Evolutionary conservation across 2,113 vertebrate genomes (phyloP).

Genomic region (Myanophis thanlyinensis): DNA sequence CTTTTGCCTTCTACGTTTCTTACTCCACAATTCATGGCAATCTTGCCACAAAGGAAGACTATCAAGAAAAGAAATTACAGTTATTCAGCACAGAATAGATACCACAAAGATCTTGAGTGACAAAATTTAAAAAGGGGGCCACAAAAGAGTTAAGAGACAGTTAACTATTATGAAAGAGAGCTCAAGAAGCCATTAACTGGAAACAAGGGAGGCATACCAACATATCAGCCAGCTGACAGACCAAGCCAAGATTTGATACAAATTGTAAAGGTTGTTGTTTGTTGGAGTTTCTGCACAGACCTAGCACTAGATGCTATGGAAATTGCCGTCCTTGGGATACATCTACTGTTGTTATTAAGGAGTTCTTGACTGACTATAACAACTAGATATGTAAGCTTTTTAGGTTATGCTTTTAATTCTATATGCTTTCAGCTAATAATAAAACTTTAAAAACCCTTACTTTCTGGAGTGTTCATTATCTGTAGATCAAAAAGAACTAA

Average conservation of each 20-base stretch:
- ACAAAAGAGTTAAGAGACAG: neutral
- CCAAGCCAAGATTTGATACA: neutral
- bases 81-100: neutral
- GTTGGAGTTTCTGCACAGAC: neutral
- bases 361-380: neutral
- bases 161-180: neutral
- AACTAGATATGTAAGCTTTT: neutral
- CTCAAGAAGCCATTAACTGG: neutral
- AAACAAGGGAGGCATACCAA: neutral
- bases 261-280: neutral
- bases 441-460: neutral
- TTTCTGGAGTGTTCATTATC: neutral
- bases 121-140: neutral
- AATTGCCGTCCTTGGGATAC: neutral
- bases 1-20: slow-evolving; percentile 96
- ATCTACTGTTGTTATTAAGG: neutral
- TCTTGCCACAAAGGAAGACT: slow-evolving; percentile 99
- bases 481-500: neutral
- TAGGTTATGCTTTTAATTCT: neutral
- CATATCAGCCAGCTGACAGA: neutral
- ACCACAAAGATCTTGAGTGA: neutral
- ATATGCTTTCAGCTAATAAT: neutral
- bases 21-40: slow-evolving; percentile 99
- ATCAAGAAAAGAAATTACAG: slow-evolving; percentile 21
- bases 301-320: neutral